Conservation (phyloP, 2,797 vertebrate species). For the Enteromius fasciolatus region DNA sequence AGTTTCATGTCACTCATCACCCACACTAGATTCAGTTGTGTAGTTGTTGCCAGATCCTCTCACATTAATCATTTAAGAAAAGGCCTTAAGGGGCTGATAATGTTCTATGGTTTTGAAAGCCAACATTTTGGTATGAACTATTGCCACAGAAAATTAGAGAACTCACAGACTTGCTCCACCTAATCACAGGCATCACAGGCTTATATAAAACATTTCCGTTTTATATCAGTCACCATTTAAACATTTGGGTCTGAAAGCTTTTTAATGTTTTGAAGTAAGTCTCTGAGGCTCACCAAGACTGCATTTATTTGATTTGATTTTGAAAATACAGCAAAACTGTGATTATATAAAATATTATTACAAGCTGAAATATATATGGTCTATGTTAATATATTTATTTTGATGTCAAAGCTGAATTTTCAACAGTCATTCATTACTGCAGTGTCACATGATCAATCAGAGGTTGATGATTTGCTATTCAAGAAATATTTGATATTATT, state of each 20-base stretch:
- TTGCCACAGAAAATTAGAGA: constrained; percentile 1
- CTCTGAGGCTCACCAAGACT: neutral
- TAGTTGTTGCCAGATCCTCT: constrained; percentile 4
- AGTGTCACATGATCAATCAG: neutral
- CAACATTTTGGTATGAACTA: constrained; percentile 8
- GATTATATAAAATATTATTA: neutral
- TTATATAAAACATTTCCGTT: neutral
- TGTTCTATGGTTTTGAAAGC: constrained; percentile 6
- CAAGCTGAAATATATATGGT: neutral
- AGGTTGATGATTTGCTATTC: neutral
- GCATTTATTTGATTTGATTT: neutral
- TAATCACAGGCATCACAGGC: neutral
- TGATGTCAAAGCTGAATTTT: neutral
- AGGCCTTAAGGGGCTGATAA: constrained; percentile 6
- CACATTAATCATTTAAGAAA: constrained; percentile 8
- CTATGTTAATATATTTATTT: neutral
- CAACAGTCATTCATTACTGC: too few relatives aligned
- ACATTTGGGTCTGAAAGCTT: neutral
- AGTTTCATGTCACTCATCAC: constrained; percentile 5
- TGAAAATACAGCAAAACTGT: neutral
- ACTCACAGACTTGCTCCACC: neutral
- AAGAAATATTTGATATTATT: neutral
- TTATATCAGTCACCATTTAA: neutral
- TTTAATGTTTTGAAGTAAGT: neutral
- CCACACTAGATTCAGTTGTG: constrained; percentile 19